Percentiles rank a stretch among this genome's conserved stretches.
These are phyloP conservation scores for Marasmarcha lunaedactyla DNA, from an alignment of 2,888 invertebrate species.

Conservation along the genomic window DNA sequence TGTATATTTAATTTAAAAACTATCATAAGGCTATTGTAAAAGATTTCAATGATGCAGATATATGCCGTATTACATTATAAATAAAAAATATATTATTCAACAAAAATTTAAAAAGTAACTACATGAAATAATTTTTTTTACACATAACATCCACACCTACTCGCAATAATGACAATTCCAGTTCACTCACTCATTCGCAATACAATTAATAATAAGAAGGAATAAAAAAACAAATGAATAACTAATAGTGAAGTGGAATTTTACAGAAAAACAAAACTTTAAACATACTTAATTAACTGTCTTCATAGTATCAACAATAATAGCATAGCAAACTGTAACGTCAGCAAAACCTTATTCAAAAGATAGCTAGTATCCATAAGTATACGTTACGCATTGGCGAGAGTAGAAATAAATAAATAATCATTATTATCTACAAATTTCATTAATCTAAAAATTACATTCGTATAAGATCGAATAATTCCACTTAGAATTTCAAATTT, in stretches of 20 bases:
- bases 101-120: conserved; percentile 38
- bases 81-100: conserved; percentile 32
- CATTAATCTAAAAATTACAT: conserved; percentile 32
- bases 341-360: conserved; percentile 29
- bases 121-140: conserved; percentile 35
- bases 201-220: not conserved
- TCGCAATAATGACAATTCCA: conserved; percentile 27
- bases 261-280: conserved; percentile 3
- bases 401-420: conserved; percentile 31
- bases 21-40: too few species aligned
- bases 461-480: conserved; percentile 42
- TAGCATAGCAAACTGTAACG: conserved; percentile 30
- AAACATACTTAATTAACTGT: conserved; percentile 22
- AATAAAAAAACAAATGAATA: not conserved
- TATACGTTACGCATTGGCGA: conserved; percentile 34
- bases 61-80: conserved; percentile 19
- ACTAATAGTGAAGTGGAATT: not conserved
- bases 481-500: conserved; percentile 42
- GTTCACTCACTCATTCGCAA: conserved; percentile 4
- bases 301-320: conserved; percentile 26
- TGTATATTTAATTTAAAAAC: not conserved
- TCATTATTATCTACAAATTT: conserved; percentile 41
- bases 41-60: too few species aligned
- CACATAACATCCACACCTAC: conserved; percentile 30
- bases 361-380: conserved; percentile 32